A percentile compares a stretch with the other conserved stretches of the same genome.
These are phyloP conservation scores for Papilio gigon DNA, from an alignment of 2,888 invertebrate species.

Conservation along the genomic window DNA sequence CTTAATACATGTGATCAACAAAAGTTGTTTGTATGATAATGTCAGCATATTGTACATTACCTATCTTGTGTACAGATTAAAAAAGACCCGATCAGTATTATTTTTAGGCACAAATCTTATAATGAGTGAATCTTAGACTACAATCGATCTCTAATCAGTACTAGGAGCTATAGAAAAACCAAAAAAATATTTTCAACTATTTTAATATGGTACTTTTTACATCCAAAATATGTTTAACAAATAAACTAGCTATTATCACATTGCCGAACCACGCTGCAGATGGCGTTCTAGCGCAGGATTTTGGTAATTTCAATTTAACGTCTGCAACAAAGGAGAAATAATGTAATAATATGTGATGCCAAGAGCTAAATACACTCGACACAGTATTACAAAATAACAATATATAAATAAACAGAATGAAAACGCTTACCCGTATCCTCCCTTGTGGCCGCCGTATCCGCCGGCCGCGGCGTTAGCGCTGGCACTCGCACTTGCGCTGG, in stretches of 20 bases:
- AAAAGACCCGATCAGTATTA: no score
- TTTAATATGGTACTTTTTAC: constrained; percentile 30
- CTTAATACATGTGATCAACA: no score
- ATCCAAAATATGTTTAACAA: constrained; percentile 25
- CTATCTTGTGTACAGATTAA: no score
- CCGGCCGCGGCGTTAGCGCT: constrained; percentile 40
- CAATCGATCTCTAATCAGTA: no score
- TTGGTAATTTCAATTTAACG: constrained; percentile 22
- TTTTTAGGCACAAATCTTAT: no score
- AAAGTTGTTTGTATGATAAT: no score
- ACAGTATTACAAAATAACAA: not conserved
- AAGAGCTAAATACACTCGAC: not conserved
- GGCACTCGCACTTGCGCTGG: constrained; percentile 45
- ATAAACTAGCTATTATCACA: constrained; percentile 40
- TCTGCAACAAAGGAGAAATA: constrained; percentile 32
- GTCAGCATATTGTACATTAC: no score
- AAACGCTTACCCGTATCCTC: constrained; percentile 43
- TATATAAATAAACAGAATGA: not conserved
- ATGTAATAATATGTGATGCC: not conserved
- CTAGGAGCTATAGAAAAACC: no score
- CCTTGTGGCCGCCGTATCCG: constrained; percentile 41
- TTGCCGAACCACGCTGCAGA: constrained; percentile 22
- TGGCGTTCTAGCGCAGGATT: not conserved
- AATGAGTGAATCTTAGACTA: no score
- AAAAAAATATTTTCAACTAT: constrained; percentile 27